Percentiles rank a stretch among this genome's conserved stretches.
Conservation (phyloP, 2,797 vertebrate species). For the Clarias fuscus region DNA sequence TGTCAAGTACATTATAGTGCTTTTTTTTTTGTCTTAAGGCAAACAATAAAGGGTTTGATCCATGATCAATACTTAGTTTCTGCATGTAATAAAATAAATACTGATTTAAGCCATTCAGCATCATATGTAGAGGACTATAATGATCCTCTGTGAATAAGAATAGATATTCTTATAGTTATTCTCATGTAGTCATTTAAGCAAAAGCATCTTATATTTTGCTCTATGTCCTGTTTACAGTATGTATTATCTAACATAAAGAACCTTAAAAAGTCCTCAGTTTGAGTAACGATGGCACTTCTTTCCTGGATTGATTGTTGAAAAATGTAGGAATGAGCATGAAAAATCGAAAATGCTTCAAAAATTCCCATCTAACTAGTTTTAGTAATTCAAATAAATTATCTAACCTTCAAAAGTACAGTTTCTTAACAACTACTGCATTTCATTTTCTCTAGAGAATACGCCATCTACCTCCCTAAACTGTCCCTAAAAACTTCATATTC, state of each 20-base stretch:
- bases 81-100: background rate
- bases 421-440: background rate
- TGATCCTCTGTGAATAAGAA: background rate
- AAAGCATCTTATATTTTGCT: background rate
- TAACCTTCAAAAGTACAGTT: background rate
- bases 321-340: background rate
- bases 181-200: background rate
- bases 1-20: background rate
- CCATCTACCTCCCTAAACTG: constrained; percentile 71
- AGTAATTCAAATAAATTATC: background rate
- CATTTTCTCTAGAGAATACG: constrained; percentile 52
- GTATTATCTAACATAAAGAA: background rate
- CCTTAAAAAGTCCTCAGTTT: background rate
- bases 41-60: background rate
- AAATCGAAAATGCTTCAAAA: background rate
- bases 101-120: background rate
- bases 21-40: background rate
- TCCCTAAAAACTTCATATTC: constrained; percentile 71
- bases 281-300: background rate
- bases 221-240: background rate
- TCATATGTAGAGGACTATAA: background rate
- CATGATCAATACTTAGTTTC: background rate
- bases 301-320: background rate
- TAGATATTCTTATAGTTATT: background rate
- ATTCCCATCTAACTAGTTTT: background rate